Evolutionary conservation across 2,888 invertebrate genomes (phyloP).

Genomic region (Epinotia bilunana): DNA sequence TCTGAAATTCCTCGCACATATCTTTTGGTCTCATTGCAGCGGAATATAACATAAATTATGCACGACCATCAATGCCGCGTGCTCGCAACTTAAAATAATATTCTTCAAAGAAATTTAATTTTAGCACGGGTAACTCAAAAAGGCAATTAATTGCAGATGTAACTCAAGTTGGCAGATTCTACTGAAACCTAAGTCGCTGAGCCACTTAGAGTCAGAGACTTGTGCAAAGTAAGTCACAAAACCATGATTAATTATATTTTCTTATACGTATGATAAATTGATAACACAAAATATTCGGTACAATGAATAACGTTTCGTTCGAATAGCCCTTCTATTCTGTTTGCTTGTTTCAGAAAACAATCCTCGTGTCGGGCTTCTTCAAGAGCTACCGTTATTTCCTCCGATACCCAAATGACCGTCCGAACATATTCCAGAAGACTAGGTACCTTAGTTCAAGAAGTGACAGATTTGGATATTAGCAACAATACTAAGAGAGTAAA

Average conservation of each 20-base stretch:
- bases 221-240: conserved; percentile 6
- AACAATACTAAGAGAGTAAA: neutral
- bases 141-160: conserved; percentile 6
- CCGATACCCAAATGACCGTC: conserved; percentile 40
- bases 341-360: conserved; percentile 41
- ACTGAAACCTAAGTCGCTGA: conserved; percentile 12
- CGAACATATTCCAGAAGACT: neutral
- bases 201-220: conserved; percentile 3
- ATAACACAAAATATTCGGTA: neutral
- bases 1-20: too few species aligned
- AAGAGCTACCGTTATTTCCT: conserved; percentile 48
- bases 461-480: neutral
- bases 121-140: neutral
- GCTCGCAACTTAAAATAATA: too few species aligned
- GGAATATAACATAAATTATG: too few species aligned
- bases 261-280: neutral
- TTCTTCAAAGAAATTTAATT: too few species aligned
- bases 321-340: neutral
- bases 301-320: neutral
- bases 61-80: too few species aligned
- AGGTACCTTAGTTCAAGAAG: neutral
- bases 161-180: conserved; percentile 14
- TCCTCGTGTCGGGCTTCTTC: conserved; percentile 46
- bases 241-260: neutral
- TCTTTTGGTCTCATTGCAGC: too few species aligned